Evolutionary conservation across 53 echinoderm and acorn worm species (phyloP).

Genomic region (Holothuria scabra): DNA sequence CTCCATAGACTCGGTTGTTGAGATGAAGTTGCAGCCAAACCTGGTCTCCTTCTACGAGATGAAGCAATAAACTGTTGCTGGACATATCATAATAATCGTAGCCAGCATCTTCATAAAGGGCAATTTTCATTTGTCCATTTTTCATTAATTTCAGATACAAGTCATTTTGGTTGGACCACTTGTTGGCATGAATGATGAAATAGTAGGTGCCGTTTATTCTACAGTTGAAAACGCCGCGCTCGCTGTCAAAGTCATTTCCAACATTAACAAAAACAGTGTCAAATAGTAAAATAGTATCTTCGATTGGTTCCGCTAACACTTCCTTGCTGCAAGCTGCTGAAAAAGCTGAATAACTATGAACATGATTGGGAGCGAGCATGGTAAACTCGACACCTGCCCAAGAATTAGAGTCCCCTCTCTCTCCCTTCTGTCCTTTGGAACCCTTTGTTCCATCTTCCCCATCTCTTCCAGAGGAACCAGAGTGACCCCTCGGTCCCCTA

Average conservation of each 20-base stretch:
- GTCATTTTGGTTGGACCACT: slow-evolving; percentile 88
- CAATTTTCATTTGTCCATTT: slow-evolving; percentile 74
- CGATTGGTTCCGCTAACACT: slow-evolving; percentile 73
- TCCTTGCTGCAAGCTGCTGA: slow-evolving; percentile 86
- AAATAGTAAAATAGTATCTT: slow-evolving; percentile 74
- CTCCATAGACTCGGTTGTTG: slow-evolving; percentile 88
- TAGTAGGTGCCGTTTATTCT: slow-evolving; percentile 93
- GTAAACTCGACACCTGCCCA: slow-evolving; percentile 46
- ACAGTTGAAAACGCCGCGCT: slow-evolving; percentile 76
- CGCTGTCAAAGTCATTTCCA: slow-evolving; percentile 80
- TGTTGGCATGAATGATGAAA: slow-evolving; percentile 90
- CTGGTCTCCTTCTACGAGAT: slow-evolving; percentile 74
- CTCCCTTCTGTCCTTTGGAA: slow-evolving; percentile 42
- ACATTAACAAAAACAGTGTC: slow-evolving; percentile 78
- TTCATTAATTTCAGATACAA: slow-evolving; percentile 88
- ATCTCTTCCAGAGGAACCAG: slow-evolving; percentile 13
- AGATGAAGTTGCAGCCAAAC: slow-evolving; percentile 90
- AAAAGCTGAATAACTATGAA: slow-evolving; percentile 75
- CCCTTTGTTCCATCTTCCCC: slow-evolving; percentile 12
- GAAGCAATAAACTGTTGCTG: slow-evolving; percentile 81
- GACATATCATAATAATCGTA: slow-evolving; percentile 89
- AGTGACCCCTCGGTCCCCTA: slow-evolving; percentile 46
- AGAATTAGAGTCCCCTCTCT: slow-evolving; percentile 40
- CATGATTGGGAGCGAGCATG: slow-evolving; percentile 16
- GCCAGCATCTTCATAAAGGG: slow-evolving; percentile 87